Percentiles rank a stretch among this genome's conserved stretches.
These are phyloP conservation scores for Brachionus koreanus DNA, from an alignment of 1,140 invertebrate genomes.

Conservation along the genomic window DNA sequence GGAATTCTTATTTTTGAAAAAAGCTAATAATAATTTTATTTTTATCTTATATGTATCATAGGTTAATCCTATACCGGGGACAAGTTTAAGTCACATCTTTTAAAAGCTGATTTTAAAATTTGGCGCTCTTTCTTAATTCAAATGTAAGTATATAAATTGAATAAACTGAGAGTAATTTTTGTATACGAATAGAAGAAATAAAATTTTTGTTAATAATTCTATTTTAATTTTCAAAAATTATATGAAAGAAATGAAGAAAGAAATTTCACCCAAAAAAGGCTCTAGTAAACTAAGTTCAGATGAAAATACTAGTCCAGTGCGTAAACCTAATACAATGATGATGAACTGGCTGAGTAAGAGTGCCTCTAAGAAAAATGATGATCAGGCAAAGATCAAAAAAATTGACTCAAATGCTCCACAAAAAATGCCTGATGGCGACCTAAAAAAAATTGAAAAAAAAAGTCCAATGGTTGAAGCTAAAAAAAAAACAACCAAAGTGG, in stretches of 20 bases:
- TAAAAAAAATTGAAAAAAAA: constrained; percentile 26
- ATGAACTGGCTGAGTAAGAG: constrained; percentile 33
- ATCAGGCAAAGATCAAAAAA: not conserved
- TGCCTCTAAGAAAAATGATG: not conserved
- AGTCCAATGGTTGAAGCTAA: not conserved
- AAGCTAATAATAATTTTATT: not conserved
- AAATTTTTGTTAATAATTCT: not conserved
- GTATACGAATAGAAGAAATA: not conserved
- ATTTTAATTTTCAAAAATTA: not conserved
- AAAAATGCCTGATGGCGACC: not conserved
- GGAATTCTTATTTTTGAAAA: not conserved
- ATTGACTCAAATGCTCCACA: not conserved
- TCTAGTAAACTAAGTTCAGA: constrained; percentile 21
- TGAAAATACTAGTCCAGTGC: constrained; percentile 11
- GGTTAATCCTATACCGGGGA: not conserved
- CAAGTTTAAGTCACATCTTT: not conserved
- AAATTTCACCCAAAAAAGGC: constrained; percentile 4
- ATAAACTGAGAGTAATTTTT: not conserved
- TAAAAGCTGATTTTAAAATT: not conserved
- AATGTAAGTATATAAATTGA: not conserved
- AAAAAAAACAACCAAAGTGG: constrained; percentile 45
- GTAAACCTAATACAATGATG: constrained; percentile 12
- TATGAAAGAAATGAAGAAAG: not conserved
- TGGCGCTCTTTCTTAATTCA: not conserved
- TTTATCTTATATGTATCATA: not conserved